Conservation (phyloP, 2,797 vertebrate species). For the Silurus aristotelis region DNA sequence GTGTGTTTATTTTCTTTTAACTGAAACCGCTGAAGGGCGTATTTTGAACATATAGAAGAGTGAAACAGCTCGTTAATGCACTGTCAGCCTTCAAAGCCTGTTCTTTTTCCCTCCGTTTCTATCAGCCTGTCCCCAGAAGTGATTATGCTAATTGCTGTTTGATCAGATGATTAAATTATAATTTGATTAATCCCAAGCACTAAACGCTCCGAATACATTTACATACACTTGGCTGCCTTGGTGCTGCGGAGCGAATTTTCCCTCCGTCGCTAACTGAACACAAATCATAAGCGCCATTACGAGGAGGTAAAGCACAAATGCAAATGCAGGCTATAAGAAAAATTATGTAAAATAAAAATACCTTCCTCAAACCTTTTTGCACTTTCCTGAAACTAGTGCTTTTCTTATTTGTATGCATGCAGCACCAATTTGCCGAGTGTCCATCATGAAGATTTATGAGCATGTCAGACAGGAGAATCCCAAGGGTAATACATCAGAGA, state of each 20-base stretch:
- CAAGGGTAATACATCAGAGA: slow-evolving; percentile 53
- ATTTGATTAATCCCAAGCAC: slow-evolving; percentile 84
- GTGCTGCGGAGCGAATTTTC: slow-evolving; percentile 59
- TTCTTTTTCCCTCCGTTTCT: slow-evolving; percentile 75
- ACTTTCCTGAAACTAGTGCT: slow-evolving; percentile 57
- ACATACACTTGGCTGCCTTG: slow-evolving; percentile 74
- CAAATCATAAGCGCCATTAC: slow-evolving; percentile 32
- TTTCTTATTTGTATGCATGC: slow-evolving; percentile 28
- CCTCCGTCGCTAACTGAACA: slow-evolving; percentile 54
- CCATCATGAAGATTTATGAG: slow-evolving; percentile 71
- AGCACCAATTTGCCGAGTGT: slow-evolving; percentile 63
- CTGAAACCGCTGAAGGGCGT: slow-evolving; percentile 13
- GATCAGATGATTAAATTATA: slow-evolving; percentile 96
- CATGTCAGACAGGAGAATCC: slow-evolving; percentile 49
- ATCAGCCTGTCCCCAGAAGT: slow-evolving; percentile 84
- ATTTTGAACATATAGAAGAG: slow-evolving; percentile 62
- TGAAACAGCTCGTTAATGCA: slow-evolving; percentile 74
- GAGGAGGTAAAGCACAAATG: slow-evolving; percentile 5
- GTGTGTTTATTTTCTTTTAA: neutral
- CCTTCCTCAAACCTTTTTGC: neutral
- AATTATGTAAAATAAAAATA: slow-evolving; percentile 18
- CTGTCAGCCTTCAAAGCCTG: slow-evolving; percentile 72
- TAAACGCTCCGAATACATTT: slow-evolving; percentile 85
- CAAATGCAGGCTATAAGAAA: neutral
- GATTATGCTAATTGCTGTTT: slow-evolving; percentile 94